Conservation (phyloP, 2,797 vertebrate genomes). For the Sitta carolinensis region DNA sequence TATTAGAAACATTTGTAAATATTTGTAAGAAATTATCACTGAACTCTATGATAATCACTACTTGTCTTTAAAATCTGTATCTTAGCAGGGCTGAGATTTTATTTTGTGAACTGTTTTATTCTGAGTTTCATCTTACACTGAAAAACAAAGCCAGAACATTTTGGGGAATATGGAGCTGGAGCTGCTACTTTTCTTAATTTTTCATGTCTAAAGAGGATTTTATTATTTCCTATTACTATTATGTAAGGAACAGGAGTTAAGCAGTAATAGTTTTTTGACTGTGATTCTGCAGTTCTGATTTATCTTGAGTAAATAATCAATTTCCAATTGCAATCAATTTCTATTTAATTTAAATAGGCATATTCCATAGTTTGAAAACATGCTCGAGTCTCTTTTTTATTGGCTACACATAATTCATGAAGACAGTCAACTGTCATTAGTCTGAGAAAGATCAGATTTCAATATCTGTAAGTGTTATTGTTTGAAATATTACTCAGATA, state of each 20-base stretch:
- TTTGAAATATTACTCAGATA: constrained; percentile 17
- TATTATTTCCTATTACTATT: neutral
- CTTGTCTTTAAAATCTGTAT: neutral
- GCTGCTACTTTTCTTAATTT: neutral
- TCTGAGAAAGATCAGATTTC: neutral
- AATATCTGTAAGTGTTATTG: neutral
- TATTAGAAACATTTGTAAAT: neutral
- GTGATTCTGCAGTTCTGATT: neutral
- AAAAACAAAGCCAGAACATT: neutral
- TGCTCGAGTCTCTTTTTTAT: neutral
- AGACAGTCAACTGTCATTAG: neutral
- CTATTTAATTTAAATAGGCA: neutral
- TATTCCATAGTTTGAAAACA: neutral
- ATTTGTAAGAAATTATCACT: neutral
- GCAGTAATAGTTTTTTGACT: neutral
- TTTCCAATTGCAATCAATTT: neutral
- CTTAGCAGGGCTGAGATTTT: neutral
- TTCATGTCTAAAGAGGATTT: neutral
- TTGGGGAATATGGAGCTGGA: neutral
- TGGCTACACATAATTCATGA: neutral
- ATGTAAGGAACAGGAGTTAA: neutral
- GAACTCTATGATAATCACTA: neutral
- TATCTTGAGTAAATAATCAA: neutral
- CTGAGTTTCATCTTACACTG: neutral
- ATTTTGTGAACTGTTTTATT: neutral